These are phyloP conservation scores for Bryconaethiops microstoma DNA, from an alignment of 2,797 vertebrate genomes.

Conservation along the genomic window DNA sequence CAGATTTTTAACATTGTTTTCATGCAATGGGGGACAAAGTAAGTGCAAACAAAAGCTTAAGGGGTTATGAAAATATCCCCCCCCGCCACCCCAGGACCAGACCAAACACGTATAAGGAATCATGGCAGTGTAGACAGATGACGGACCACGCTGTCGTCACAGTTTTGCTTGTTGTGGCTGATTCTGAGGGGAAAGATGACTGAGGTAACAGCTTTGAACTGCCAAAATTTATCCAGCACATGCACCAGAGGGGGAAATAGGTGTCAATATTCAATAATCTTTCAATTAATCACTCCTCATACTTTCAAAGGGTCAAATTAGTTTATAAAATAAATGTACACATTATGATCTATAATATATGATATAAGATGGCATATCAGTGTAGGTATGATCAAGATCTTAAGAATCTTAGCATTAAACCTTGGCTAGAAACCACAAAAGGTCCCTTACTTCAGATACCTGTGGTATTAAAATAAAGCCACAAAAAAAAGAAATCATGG, in stretches of 20 bases:
- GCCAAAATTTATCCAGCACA: slow-evolving; percentile 13
- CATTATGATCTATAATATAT: not conserved
- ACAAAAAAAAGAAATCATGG: not conserved
- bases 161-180: not conserved
- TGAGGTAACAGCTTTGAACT: not conserved
- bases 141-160: not conserved
- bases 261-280: not conserved
- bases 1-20: slow-evolving; percentile 22
- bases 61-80: slow-evolving; percentile 30
- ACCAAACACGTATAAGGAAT: slow-evolving; percentile 5
- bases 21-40: slow-evolving; percentile 46
- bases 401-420: slow-evolving; percentile 4
- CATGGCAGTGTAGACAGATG: not conserved
- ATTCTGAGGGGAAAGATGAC: not conserved
- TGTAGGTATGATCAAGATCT: not conserved
- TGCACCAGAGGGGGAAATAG: slow-evolving; percentile 2
- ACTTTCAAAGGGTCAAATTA: not conserved
- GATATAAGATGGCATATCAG: not conserved
- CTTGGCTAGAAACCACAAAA: not conserved
- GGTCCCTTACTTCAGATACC: not conserved
- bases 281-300: not conserved
- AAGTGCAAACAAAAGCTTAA: slow-evolving; percentile 45
- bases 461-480: not conserved
- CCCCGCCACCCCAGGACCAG: slow-evolving; percentile 7
- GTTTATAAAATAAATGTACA: not conserved